Base-by-base conservation (phyloP, 2,797 vertebrate genomes). In the Acanthurus lineatus region DNA sequence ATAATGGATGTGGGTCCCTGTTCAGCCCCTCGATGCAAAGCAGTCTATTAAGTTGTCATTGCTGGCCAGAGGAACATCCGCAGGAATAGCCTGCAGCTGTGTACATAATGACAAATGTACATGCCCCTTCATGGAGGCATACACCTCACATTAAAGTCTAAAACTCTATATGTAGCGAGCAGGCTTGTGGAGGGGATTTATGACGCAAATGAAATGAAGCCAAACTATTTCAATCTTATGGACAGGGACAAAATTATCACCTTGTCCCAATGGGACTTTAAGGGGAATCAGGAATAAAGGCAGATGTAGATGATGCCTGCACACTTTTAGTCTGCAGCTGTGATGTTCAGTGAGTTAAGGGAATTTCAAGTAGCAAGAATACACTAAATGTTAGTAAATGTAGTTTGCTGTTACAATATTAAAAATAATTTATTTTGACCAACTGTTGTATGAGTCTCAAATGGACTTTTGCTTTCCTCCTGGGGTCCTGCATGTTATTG, bases 1-100 rank as follows among this genome's bases (percentile, higher is more conserved):
- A 87, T 81, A 86, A 88, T 71, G 57, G 63, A 89, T 81, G 64
- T 38, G 66, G 78, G 69, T 58, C 75, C 65, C 56, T 77, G 73
- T 80, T 82, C 81, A 57, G 83, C 79, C 62, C 67, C 9, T 9
- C 19, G 9, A 77, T 60, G 63, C 71, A 56, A 69, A 54, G 57
- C 56, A 58, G 52, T 83, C 72, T 79, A 86, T 86, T 84, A 89
- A 77, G 81, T 79, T 85, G 90, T 88, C 80, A 87, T 73, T 67
- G 79, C 73, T 62, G 87, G 87, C 82, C 89, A 77, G 63, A 71
- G 45, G 64, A 75, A 80, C 65, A 57, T 32, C 40, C 40, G 40
- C 40, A 12, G 40, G 40, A 12, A 49, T 22, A 51, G 69, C 70
- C 69, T 28, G 51, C 61, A 15, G 83, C 60, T 47, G 49, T 51